Conservation (phyloP, 2,888 invertebrate species). For the Disparrhopalites patrizii region DNA sequence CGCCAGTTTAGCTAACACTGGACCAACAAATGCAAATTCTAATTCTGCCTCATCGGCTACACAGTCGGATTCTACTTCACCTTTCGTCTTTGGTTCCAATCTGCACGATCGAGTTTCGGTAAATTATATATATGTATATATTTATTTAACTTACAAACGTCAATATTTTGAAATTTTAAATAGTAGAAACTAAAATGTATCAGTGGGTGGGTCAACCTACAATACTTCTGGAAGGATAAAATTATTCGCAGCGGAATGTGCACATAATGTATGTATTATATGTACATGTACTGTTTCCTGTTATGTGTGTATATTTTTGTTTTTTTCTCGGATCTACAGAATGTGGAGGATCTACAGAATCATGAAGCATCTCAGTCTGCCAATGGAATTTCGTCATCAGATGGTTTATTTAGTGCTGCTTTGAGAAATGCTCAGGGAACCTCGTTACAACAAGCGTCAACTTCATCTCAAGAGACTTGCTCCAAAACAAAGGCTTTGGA, state of each 20-base stretch:
- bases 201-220: too few relatives aligned
- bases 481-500: neutral
- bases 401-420: slow-evolving; percentile 23
- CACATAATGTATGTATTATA: too few relatives aligned
- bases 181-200: too few relatives aligned
- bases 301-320: too few relatives aligned
- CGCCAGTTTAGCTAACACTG: neutral
- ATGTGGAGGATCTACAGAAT: too few relatives aligned
- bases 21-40: neutral
- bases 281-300: too few relatives aligned
- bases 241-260: too few relatives aligned
- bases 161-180: too few relatives aligned
- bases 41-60: neutral
- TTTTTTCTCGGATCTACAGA: too few relatives aligned
- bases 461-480: neutral
- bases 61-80: neutral
- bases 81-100: slow-evolving; percentile 37
- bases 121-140: neutral
- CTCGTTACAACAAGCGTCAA: neutral
- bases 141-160: neutral
- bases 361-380: slow-evolving; percentile 10
- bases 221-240: too few relatives aligned
- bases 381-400: slow-evolving; percentile 24
- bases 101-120: slow-evolving; percentile 29
- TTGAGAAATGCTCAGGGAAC: slow-evolving; percentile 20